These are phyloP conservation scores for Akabosia matsudoensis DNA, from an alignment of 1,140 invertebrate genomes.

Conservation along the genomic window DNA sequence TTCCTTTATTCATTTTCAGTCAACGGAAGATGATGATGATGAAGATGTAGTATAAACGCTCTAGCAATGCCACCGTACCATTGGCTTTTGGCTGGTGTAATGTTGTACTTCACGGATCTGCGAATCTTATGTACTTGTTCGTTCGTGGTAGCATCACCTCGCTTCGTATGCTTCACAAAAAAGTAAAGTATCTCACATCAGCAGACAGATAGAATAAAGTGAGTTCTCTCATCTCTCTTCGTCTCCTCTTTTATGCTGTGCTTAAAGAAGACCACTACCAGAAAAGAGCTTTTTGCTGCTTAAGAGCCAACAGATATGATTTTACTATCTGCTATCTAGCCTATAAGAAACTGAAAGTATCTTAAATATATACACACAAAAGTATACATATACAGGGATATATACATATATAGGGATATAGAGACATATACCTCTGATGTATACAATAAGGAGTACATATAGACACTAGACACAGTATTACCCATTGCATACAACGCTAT, in stretches of 20 bases:
- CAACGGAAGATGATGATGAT: too few relatives aligned
- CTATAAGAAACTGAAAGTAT: not conserved
- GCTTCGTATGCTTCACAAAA: not conserved
- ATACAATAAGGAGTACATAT: not conserved
- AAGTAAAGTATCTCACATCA: not conserved
- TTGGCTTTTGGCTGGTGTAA: not conserved
- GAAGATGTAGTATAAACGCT: not conserved
- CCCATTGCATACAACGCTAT: not conserved
- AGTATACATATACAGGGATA: not conserved
- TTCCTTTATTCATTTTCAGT: too few relatives aligned
- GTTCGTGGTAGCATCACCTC: not conserved
- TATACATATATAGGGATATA: not conserved
- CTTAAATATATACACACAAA: too few relatives aligned
- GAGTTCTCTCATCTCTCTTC: not conserved
- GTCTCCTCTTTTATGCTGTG: not conserved
- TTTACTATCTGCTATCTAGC: not conserved
- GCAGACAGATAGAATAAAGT: not conserved
- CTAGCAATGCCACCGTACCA: not conserved
- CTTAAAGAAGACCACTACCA: not conserved
- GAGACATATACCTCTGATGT: not conserved
- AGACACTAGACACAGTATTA: not conserved
- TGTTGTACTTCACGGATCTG: constrained; percentile 5
- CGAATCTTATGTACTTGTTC: constrained; percentile 18
- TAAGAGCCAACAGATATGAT: not conserved
- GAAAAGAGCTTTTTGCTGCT: constrained; percentile 9